Base-by-base conservation (phyloP, 2,888 invertebrate genomes). In the Drosophila colorata region DNA sequence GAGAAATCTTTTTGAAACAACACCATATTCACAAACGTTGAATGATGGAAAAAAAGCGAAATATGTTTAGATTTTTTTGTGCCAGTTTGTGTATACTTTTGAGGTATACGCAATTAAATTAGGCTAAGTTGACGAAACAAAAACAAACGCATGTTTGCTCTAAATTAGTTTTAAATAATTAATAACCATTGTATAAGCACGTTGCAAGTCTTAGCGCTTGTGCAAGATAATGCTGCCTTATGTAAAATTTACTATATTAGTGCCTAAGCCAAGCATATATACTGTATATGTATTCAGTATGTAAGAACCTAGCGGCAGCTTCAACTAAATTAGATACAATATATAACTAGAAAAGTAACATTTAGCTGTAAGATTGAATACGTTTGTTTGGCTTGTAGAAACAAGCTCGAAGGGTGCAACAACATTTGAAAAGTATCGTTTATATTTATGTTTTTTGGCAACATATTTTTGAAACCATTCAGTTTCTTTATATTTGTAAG, bases 161-260 rank as follows among this genome's bases (percentile, higher is more conserved):
- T 23, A 41, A 41, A 18, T 16, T 35, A 25, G 6, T 13, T 59
- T 56, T 56, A 23, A 38, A 38, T 51, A 5, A 9, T 51, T 13
- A 9, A n/a, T n/a, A n/a, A n/a, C n/a, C 51, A 51, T 37, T 18
- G 20, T 41, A 51, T 70, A 71, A 74, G 61, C 58, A 44, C 66
- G 55, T 63, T 38, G 53, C 57, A 49, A 57, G 35, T 65, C 65
- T 46, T 68, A 52, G 75, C 60, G 41, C 56, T 52, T 53, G 60
- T 63, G 75, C 72, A 78, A 75, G 52, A 65, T 65, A 87, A 81
- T 87, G 87, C 87, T 87, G 87, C 87, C 88, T 85, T 86, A 73
- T 82, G 85, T 88, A 87, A 87, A 88, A 87, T 87, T 78, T 58
- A 83, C 58, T 69, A 59, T 80, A 59, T 56, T 77, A 82, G 67